Percentiles rank a stretch among this genome's conserved stretches.
Evolutionary conservation across 2,113 vertebrate species (phyloP).

Genomic region (Thymallus thymallus): DNA sequence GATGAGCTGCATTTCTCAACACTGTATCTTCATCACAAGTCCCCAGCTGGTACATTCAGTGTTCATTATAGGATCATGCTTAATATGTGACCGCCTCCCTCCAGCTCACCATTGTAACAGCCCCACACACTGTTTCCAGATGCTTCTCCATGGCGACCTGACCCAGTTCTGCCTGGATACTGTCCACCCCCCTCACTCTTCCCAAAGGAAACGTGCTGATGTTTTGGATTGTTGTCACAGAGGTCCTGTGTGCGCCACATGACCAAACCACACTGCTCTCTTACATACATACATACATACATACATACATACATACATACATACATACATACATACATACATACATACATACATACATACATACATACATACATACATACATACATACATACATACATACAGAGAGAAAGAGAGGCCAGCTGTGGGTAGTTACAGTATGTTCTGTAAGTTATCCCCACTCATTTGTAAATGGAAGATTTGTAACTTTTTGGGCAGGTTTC

Average conservation of each 20-base stretch:
- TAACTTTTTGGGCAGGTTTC: too few relatives aligned
- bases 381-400: constrained; percentile 7
- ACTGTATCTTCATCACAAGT: background rate
- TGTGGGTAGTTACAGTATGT: too few relatives aligned
- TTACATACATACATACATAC: constrained; percentile 29
- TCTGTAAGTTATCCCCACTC: too few relatives aligned
- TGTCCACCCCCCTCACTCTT: background rate
- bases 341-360: too few relatives aligned
- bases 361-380: too few relatives aligned
- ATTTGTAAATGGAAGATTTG: too few relatives aligned
- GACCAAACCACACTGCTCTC: constrained; percentile 15
- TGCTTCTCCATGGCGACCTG: constrained; percentile 16
- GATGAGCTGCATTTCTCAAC: background rate
- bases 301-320: too few relatives aligned
- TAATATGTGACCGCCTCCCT: too few relatives aligned
- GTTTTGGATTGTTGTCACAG: constrained; percentile 27
- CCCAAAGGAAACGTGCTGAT: constrained; percentile 10
- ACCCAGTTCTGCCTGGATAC: constrained; percentile 9
- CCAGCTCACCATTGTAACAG: constrained; percentile 3
- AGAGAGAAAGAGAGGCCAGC: background rate
- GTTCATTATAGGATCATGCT: too few relatives aligned
- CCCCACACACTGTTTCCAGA: constrained; percentile 9
- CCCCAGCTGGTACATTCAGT: too few relatives aligned
- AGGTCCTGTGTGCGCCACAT: constrained; percentile 9
- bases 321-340: too few relatives aligned